A percentile compares a stretch with the other conserved stretches of the same genome.
These are phyloP conservation scores for Eupithecia subfuscata DNA, from an alignment of 2,888 invertebrate genomes.

Conservation along the genomic window DNA sequence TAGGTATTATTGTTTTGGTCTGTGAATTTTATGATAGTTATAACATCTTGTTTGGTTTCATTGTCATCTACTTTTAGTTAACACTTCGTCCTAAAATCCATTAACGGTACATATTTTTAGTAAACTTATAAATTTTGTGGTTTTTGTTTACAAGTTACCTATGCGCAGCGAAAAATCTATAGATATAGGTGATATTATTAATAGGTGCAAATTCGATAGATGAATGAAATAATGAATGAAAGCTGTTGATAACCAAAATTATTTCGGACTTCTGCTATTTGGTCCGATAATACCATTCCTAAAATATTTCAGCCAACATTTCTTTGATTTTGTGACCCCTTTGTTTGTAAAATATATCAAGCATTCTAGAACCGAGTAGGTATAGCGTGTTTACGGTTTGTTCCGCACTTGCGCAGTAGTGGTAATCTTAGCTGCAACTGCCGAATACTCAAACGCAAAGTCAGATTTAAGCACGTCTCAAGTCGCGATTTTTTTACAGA, in stretches of 20 bases:
- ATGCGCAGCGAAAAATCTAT: too few relatives aligned
- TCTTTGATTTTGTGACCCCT: not conserved
- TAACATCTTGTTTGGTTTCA: not conserved
- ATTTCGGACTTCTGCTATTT: not conserved
- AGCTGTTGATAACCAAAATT: not conserved
- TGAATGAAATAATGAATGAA: not conserved
- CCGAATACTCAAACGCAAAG: not conserved
- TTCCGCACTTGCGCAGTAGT: not conserved
- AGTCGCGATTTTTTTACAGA: too few relatives aligned
- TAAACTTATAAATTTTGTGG: not conserved
- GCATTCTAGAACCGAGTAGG: not conserved
- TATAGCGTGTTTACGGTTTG: not conserved
- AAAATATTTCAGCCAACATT: not conserved
- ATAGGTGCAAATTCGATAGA: not conserved
- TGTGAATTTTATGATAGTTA: not conserved
- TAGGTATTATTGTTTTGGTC: slow-evolving; percentile 7
- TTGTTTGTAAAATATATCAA: too few relatives aligned
- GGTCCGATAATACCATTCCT: not conserved
- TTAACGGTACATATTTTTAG: not conserved
- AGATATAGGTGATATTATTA: too few relatives aligned
- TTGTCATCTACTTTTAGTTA: not conserved
- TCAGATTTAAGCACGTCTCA: too few relatives aligned
- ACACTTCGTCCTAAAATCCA: not conserved
- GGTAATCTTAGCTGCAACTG: not conserved
- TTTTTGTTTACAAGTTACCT: not conserved